Conservation (phyloP, 1,140 invertebrate genomes). For the Lanistes nyassanus region DNA sequence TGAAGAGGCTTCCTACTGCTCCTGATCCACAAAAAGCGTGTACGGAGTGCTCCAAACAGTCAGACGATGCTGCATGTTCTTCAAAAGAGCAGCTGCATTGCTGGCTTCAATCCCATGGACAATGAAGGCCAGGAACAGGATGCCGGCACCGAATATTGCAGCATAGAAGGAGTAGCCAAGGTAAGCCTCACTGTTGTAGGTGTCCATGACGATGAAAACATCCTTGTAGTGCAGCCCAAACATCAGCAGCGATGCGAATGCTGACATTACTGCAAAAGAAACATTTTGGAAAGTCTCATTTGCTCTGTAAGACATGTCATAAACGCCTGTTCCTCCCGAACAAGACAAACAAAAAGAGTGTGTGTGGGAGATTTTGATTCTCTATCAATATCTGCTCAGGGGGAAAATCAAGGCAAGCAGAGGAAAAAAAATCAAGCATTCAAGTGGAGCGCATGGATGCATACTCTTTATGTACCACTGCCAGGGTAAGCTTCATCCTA, state of each 20-base stretch:
- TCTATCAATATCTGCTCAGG: too few species aligned
- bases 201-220: slow-evolving; percentile 27
- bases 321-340: too few species aligned
- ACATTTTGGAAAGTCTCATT: too few species aligned
- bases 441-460: too few species aligned
- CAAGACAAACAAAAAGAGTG: too few species aligned
- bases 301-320: too few species aligned
- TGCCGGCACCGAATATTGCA: slow-evolving; percentile 20
- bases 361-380: too few species aligned
- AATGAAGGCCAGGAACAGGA: slow-evolving; percentile 29
- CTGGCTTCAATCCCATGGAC: slow-evolving; percentile 35
- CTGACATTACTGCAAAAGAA: slow-evolving; percentile 32
- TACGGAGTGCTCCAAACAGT: slow-evolving; percentile 37
- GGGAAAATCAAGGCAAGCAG: too few species aligned
- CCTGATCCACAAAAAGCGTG: slow-evolving; percentile 42
- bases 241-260: slow-evolving; percentile 22
- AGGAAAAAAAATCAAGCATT: too few species aligned
- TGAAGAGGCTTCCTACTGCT: slow-evolving; percentile 15
- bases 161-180: slow-evolving; percentile 34
- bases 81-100: slow-evolving; percentile 32
- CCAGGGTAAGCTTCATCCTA: too few species aligned
- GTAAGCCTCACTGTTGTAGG: slow-evolving; percentile 4
- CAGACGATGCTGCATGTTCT: slow-evolving; percentile 36
- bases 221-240: slow-evolving; percentile 31
- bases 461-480: too few species aligned